Percentiles rank a stretch among this genome's conserved stretches.
phyloP scores from a whole-genome alignment of 2,113 vertebrate species.

The Bucco capensis region DNA sequence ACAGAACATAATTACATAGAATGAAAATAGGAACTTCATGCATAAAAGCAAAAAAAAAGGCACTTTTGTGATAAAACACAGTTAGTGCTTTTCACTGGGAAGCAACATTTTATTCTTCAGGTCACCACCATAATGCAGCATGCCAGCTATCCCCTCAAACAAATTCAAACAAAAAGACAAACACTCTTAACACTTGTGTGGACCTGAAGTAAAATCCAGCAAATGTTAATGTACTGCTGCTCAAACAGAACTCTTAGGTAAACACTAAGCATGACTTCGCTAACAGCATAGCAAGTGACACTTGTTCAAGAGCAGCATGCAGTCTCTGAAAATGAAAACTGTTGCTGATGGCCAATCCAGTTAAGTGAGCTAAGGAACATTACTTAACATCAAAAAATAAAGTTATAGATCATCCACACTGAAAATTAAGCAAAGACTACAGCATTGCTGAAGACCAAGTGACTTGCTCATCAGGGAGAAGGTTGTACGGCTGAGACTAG shows the following conservation, averaged over 20 bases:
- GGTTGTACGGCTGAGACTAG: neutral
- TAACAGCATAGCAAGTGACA: neutral
- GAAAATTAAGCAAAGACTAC: neutral
- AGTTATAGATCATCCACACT: neutral
- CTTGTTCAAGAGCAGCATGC: accelerated
- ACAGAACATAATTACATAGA: neutral
- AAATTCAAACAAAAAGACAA: neutral
- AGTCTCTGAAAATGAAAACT: neutral
- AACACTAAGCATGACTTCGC: neutral
- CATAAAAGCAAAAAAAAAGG: neutral
- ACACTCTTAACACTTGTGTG: neutral
- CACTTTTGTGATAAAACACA: neutral
- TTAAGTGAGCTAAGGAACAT: neutral
- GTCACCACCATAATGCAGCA: neutral
- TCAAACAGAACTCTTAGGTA: neutral
- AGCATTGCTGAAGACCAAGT: accelerated
- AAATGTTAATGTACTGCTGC: neutral
- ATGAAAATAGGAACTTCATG: neutral
- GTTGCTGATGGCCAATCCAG: neutral
- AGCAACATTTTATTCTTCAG: neutral
- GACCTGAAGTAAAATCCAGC: neutral
- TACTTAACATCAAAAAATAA: neutral
- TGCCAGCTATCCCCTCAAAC: neutral
- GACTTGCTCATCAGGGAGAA: neutral
- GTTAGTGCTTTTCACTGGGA: neutral